Evolutionary conservation across 2,113 vertebrate species (phyloP).

Genomic region (Mystacornis crossleyi): DNA sequence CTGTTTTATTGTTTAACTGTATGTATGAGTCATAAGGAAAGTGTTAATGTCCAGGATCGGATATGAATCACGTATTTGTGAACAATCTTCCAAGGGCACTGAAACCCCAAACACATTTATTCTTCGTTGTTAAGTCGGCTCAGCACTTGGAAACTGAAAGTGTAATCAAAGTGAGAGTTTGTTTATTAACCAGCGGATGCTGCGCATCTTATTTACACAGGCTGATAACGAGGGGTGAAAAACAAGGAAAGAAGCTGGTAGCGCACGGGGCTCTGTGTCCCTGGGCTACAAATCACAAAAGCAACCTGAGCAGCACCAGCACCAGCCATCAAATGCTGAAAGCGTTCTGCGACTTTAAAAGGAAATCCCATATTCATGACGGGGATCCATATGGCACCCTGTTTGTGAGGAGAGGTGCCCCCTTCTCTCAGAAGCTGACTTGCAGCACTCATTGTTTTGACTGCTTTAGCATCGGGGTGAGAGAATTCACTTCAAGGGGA

Average conservation of each 20-base stretch:
- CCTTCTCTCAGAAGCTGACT: background rate
- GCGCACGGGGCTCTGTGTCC: background rate
- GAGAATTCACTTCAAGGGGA: background rate
- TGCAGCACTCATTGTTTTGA: background rate
- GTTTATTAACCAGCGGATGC: conserved; percentile 3
- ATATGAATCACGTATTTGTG: conserved; percentile 70
- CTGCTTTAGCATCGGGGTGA: background rate
- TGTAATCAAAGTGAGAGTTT: conserved; percentile 43
- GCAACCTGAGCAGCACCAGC: background rate
- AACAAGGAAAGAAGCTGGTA: background rate
- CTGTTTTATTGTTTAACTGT: conserved; percentile 71
- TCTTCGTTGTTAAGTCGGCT: background rate
- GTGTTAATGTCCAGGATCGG: conserved; percentile 65
- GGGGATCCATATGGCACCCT: conserved; percentile 5
- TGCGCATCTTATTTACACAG: conserved; percentile 24
- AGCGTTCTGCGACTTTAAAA: conserved; percentile 11
- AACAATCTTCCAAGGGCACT: conserved; percentile 55
- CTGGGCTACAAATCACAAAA: background rate
- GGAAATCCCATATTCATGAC: conserved; percentile 14
- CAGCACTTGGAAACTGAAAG: conserved; percentile 43
- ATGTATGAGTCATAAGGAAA: conserved; percentile 73
- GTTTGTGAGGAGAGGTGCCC: background rate
- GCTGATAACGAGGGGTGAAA: background rate
- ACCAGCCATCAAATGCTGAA: background rate
- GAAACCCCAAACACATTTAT: background rate